Conservation (phyloP, 2,888 invertebrate genomes). For the Listrodromus nycthemerus region DNA sequence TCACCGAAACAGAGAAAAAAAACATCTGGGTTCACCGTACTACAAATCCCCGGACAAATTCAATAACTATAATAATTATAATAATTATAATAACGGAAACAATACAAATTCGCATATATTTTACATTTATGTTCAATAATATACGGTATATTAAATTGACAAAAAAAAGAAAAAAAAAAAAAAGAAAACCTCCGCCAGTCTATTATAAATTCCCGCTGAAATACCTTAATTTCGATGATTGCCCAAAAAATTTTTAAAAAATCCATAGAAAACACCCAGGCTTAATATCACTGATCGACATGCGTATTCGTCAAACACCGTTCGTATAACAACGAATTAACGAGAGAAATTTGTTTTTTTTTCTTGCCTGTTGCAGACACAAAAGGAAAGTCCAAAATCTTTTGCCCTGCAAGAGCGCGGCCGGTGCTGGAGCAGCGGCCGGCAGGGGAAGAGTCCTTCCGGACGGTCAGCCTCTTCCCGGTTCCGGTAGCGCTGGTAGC, state of each 20-base stretch:
- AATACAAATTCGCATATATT: too few species aligned
- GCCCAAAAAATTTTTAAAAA: neutral
- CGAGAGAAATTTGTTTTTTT: slow-evolving; percentile 22
- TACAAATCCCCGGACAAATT: neutral
- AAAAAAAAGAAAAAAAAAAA: too few species aligned
- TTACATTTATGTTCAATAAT: too few species aligned
- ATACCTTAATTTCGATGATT: too few species aligned
- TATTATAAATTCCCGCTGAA: too few species aligned
- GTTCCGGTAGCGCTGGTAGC: slow-evolving; percentile 80
- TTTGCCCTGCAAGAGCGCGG: slow-evolving; percentile 91
- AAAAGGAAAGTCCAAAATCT: slow-evolving; percentile 95
- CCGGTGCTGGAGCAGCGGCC: slow-evolving; percentile 84
- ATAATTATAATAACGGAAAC: too few species aligned
- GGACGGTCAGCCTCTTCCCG: slow-evolving; percentile 84
- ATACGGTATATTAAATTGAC: too few species aligned
- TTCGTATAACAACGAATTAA: slow-evolving; percentile 22
- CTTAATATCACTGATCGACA: too few species aligned
- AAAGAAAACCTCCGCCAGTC: too few species aligned
- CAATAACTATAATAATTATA: neutral
- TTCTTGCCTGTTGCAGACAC: slow-evolving; percentile 88
- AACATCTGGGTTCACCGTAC: neutral
- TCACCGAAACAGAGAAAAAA: neutral
- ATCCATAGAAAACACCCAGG: too few species aligned
- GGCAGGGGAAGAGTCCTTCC: slow-evolving; percentile 82
- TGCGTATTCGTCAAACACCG: neutral